Base-by-base conservation (phyloP, 2,797 vertebrate genomes). In the Anableps anableps region DNA sequence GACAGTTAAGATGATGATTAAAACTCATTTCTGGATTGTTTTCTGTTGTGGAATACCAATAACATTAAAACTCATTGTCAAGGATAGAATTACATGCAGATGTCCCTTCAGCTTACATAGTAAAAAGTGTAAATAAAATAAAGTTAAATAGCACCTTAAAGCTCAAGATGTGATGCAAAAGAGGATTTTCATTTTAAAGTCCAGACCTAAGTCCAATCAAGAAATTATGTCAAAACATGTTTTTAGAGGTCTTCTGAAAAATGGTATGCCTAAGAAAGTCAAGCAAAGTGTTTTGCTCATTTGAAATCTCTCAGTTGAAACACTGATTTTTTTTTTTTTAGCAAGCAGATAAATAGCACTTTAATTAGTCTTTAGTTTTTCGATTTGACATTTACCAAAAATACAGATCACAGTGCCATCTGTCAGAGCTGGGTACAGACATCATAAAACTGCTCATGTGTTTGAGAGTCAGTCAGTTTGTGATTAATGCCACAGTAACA, bases 401-500 rank as follows among this genome's bases (percentile, higher is more conserved):
- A 64, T 31, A 64, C 60, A 34, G 14, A 64, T 64, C 60, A 64
- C 31, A 64, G 60, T 64, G 60, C 60, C 60, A 64, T 64, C 60
- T 34, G 31, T 64, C 60, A 64, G 31, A 64, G 31, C 31, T 36
- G 60, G 60, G 60, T 64, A 64, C 60, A 64, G 31, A 64, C 60
- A 64, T 64, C 60, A 64, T 64, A 64, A 64, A 64, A 64, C 16
- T 64, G 60, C 14, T 64, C 16, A 36, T 34, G 31, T 36, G 31
- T 34, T 29, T 64, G 31, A 64, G 31, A 36, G 60, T 36, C 58
- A 62, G 58, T 62, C 60, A 19, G 60, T 36, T 36, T 64, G 31
- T 64, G 60, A 64, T 64, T 34, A 64, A 64, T 64, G 60, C 17
- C 60, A 36, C 31, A 36, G 31, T 34, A 64, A 36, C 60, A 34